A percentile compares a stretch with the other conserved stretches of the same genome.
These are phyloP conservation scores for Drosophila biarmipes DNA, from an alignment of 1,140 invertebrate species.

Conservation along the genomic window DNA sequence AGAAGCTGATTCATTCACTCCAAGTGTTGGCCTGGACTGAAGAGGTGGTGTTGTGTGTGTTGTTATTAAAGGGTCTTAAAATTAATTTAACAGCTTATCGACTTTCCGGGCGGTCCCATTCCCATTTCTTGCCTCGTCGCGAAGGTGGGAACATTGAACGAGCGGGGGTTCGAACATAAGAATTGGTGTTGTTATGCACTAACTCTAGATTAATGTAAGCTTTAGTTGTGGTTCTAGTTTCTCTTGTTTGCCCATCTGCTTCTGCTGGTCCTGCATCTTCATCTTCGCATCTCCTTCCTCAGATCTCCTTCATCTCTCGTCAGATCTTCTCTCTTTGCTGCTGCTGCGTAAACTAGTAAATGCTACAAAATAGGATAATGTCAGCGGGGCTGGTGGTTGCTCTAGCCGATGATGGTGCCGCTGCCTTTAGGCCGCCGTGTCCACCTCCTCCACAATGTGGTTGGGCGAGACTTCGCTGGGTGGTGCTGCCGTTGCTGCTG, in stretches of 20 bases:
- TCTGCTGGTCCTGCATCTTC: slow-evolving; percentile 5
- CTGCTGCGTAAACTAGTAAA: slow-evolving; percentile 64
- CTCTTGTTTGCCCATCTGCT: slow-evolving; percentile 15
- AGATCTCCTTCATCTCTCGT: slow-evolving; percentile 3
- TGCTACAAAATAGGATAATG: slow-evolving; percentile 55
- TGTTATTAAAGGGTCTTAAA: slow-evolving; percentile 42
- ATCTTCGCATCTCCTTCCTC: background rate
- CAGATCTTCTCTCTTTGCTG: slow-evolving; percentile 23
- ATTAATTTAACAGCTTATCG: slow-evolving; percentile 64
- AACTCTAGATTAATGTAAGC: slow-evolving; percentile 34
- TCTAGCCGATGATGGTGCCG: background rate
- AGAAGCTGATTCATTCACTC: slow-evolving; percentile 7
- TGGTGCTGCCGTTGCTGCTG: slow-evolving; percentile 37
- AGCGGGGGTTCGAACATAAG: background rate
- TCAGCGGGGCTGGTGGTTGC: background rate
- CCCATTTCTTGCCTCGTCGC: background rate
- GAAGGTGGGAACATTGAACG: slow-evolving; percentile 1
- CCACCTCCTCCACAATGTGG: slow-evolving; percentile 83
- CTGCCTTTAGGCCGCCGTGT: slow-evolving; percentile 76
- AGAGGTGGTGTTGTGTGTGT: slow-evolving; percentile 6
- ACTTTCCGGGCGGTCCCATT: slow-evolving; percentile 3
- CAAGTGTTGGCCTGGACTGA: background rate
- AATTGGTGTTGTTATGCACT: slow-evolving; percentile 20
- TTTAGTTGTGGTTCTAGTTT: slow-evolving; percentile 44
- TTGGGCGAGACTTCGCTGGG: slow-evolving; percentile 80